phyloP scores from a whole-genome alignment of 2,113 vertebrate genomes.

The Zosterops lateralis region DNA sequence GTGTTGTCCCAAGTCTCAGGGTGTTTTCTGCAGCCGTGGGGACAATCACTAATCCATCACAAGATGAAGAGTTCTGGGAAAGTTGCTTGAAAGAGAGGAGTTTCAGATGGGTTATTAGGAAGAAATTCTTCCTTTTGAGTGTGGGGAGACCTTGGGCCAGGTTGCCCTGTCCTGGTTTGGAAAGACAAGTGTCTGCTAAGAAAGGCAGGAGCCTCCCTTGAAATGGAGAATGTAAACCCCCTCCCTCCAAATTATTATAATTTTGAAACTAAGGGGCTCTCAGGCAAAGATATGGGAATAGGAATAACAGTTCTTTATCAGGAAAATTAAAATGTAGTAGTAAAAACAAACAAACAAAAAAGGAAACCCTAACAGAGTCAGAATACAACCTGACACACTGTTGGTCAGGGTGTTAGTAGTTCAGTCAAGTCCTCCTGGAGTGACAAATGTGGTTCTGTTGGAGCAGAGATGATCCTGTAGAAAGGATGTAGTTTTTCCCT shows the following conservation, averaged over 20 bases:
- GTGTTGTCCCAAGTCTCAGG: accelerated
- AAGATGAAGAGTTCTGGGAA: neutral
- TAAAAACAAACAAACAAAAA: neutral
- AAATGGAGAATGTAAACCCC: neutral
- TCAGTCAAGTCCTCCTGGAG: neutral
- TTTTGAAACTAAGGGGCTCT: neutral
- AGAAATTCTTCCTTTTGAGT: neutral
- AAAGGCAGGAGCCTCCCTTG: neutral
- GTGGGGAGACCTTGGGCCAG: neutral
- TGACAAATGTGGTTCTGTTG: neutral
- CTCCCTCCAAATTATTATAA: neutral
- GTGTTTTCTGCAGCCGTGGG: neutral
- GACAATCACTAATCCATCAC: neutral
- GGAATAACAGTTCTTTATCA: neutral
- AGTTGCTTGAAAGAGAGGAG: neutral
- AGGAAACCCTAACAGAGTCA: neutral
- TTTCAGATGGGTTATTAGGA: too few species aligned
- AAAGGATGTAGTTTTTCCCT: neutral
- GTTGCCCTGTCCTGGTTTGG: neutral
- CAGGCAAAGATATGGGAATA: neutral
- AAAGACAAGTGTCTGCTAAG: neutral
- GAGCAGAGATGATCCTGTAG: neutral
- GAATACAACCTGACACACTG: neutral
- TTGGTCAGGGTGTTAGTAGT: neutral
- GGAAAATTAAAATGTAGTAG: neutral